Evolutionary conservation across 2,113 vertebrate genomes (phyloP).

Genomic region (Takifugu bimaculatus): DNA sequence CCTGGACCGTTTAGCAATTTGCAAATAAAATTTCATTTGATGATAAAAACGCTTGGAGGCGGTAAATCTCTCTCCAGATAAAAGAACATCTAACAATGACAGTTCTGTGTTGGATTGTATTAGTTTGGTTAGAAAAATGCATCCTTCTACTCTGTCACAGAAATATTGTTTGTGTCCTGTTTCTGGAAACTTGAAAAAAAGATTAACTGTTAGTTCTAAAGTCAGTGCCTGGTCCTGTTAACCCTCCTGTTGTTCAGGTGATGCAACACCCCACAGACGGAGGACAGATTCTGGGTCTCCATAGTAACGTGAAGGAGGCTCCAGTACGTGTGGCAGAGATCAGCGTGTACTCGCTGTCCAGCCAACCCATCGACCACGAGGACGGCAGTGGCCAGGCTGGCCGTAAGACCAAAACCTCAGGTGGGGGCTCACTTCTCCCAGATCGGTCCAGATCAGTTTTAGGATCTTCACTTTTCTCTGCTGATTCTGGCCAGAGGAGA

Average conservation of each 20-base stretch:
- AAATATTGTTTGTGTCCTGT: slow-evolving; percentile 24
- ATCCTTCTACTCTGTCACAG: slow-evolving; percentile 17
- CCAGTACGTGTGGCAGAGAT: slow-evolving; percentile 78
- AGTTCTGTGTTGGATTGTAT: slow-evolving; percentile 20
- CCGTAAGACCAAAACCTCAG: slow-evolving; percentile 74
- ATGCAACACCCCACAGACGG: slow-evolving; percentile 79
- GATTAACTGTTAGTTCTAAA: slow-evolving; percentile 2
- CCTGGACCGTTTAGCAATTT: slow-evolving; percentile 27
- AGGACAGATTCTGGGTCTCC: slow-evolving; percentile 77
- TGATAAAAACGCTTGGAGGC: slow-evolving; percentile 22
- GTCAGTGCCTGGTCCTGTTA: background rate
- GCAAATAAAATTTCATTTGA: slow-evolving; percentile 41
- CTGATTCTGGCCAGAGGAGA: slow-evolving; percentile 50
- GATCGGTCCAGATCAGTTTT: slow-evolving; percentile 42
- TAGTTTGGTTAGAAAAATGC: slow-evolving; percentile 19
- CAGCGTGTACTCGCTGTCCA: slow-evolving; percentile 78
- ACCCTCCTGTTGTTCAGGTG: slow-evolving; percentile 63
- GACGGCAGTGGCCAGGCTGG: slow-evolving; percentile 67
- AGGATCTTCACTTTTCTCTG: slow-evolving; percentile 57
- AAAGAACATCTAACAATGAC: slow-evolving; percentile 19
- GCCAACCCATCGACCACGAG: slow-evolving; percentile 80
- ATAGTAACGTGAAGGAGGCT: slow-evolving; percentile 78
- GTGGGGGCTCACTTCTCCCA: slow-evolving; percentile 48
- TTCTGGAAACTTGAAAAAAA: background rate
- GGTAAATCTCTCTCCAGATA: slow-evolving; percentile 26